Evolutionary conservation across 1,140 invertebrate species (phyloP), one percentile per base, ranked within the genome.

Genomic region (Trichonephila clavata): DNA sequence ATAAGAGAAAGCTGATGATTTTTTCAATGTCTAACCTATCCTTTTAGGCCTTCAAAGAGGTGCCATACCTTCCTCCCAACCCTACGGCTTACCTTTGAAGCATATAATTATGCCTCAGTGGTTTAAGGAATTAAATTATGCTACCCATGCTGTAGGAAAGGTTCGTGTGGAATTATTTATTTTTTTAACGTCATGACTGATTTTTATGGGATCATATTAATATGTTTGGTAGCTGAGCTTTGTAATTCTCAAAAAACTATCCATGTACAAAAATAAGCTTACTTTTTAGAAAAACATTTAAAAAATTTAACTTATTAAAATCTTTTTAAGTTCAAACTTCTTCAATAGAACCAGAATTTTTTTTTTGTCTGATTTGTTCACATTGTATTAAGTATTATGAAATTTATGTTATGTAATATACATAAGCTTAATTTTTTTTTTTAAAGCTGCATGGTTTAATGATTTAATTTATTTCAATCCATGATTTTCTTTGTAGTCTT

Each of bases 81-180:
- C 94, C 3, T 89, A 83, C 24, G 94, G 94, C 8, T 71, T 94
- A 57, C 90, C 94, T 57, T 43, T 94, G 65, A 81, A 89, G 18
- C 27, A 71, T 18, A 63, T 21, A 39, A 18, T 94, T 43, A 32
- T 94, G 86, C 83, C 94, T 24, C 16, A 80, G 21, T 88, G 83
- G 83, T 24, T 94, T 93, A 95, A 94, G 43, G 92, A 95, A 80
- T 84, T 94, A n/a, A 95, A 95, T 6, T 96, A 96, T 87, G 84
- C 92, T 24, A 96, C 95, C 13, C 95, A 96, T 89, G 94, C 94
- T 59, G 95, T 96, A 7, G 96, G 96, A 7, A 96, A 96, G 94
- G 94, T 94, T 61, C 84, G 93, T 94, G 63, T n/a, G 59, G 20
- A 10, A 21, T 65, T 21, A 57, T 10, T 39, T 10, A 21, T 84